Base-by-base conservation (phyloP, 2,888 invertebrate species). In the Phyllotreta striolata region DNA sequence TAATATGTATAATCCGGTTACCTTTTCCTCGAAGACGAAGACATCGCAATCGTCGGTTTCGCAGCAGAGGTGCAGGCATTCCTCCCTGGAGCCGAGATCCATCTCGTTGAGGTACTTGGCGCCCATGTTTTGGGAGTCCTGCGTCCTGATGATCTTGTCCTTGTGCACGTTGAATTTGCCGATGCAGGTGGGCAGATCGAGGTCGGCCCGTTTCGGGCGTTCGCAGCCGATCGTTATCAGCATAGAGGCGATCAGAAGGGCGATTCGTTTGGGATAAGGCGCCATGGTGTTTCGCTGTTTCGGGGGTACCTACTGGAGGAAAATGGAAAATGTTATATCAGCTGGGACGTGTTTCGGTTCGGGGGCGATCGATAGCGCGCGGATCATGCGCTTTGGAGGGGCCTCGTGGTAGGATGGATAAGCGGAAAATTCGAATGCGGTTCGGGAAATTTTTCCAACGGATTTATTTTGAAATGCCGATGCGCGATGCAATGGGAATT, bases 21-120 rank as follows among this genome's bases (percentile, higher is more conserved):
- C 93, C 89, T 94, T 95, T 78, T 95, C 93, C 80, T 96, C 95
- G 78, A 91, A 96, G 71, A 96, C 91, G 80, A 94, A 95, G 24
- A 95, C 94, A 81, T 96, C 95, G 81, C 96, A 96, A 66, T 87
- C 83, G 55, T 90, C 89, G 2, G 93, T 94, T 81, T 92, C 90
- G 82, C 95, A 96, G 83, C 96, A 96, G 68, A 93, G 86, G 56
- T 90, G 86, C 76, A 94, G 85, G 79, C 96, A 96, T 79, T 95
- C 93, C 73, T 89, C 87, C 71, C 91, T 87, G 57, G 91, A 87
- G 72, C 90, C 89, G 76, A 95, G 85, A 80, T 94, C 93, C 68
- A 91, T 87, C 80, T 93, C 94, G 78, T 91, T 93, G 52, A 96
- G 83, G 82, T 92, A 95, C 78, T 91, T 91, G 57, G 95, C 96